Conservation (phyloP, 2,113 vertebrate species). For the Struthidea cinerea region DNA sequence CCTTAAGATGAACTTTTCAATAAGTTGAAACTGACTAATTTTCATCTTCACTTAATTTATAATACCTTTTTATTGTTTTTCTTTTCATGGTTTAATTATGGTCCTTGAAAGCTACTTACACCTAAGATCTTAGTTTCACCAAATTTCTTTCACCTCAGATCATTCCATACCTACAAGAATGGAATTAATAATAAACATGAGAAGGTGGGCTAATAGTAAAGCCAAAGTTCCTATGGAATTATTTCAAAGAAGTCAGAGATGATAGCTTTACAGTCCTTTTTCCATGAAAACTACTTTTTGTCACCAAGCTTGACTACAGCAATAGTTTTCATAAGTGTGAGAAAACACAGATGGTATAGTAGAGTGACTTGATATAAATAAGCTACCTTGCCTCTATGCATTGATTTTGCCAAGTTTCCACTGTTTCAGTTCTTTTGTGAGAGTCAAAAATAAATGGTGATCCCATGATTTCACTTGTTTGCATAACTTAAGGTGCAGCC, state of each 20-base stretch:
- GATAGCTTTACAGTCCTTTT: neutral
- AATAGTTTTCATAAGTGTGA: neutral
- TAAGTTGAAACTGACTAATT: neutral
- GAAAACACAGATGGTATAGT: neutral
- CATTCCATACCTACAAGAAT: neutral
- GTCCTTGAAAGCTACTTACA: neutral
- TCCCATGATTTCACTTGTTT: neutral
- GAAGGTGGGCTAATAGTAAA: neutral
- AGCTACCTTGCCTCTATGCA: neutral
- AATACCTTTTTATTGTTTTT: neutral
- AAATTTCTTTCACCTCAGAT: neutral
- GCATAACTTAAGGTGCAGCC: neutral
- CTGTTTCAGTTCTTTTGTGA: neutral
- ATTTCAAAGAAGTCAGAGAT: neutral
- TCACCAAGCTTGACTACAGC: neutral
- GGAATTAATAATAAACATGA: neutral
- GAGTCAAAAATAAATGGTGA: neutral
- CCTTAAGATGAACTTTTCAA: neutral
- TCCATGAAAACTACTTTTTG: neutral
- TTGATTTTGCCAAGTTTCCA: neutral
- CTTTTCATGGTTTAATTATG: neutral
- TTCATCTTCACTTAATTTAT: neutral
- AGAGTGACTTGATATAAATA: neutral
- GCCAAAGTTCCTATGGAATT: neutral
- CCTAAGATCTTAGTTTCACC: neutral